Base-by-base conservation (phyloP, 2,113 vertebrate genomes). In the Hassar affinis region DNA sequence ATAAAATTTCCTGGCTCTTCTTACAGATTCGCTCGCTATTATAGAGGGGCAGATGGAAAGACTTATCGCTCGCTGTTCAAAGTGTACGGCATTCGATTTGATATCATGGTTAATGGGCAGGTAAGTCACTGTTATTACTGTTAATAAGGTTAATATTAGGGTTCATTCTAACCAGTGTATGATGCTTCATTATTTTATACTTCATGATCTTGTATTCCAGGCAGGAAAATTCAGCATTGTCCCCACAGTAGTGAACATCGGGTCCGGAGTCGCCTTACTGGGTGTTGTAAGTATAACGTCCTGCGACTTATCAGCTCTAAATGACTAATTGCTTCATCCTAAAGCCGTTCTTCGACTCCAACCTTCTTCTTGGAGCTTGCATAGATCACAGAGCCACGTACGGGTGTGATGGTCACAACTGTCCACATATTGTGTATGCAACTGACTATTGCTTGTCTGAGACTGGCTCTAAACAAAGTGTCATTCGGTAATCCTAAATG, bases 71-170 rank as follows among this genome's bases (percentile, higher is more conserved):
- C 94, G 0, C 91, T 99, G 76, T 95, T 95, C 82, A 99, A 99
- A 93, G 97, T 97, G 0, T 98, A 95, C 0, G 98, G 98, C 8
- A 98, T 99, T 91, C 97, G 97, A 86, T 97, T 99, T n/a, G 96
- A 98, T 14, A 96, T 99, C 86, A 95, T 97, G 92, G 95, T 98
- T 61, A 97, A 95, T 0, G 98, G 97, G 86, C 93, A 97, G 97
- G 98, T 98, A 91, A 59, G 35, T 75, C 1, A 47, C n/a, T n/a
- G 7, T 12, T n/a, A 54, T 59, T 52, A 45, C 11, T 79, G 25
- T n/a, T 61, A 42, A 42, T 42, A 42, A 42, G 38, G 6, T 42
- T 42, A 42, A 42, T 42, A 42, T 42, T 6, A 42, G 38, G 2
- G 38, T 42, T 42, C 2, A 42, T 6, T 6, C 38, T 42, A 51